Base-by-base conservation (phyloP, 2,797 vertebrate genomes). In the Platyrinchus mystaceus region DNA sequence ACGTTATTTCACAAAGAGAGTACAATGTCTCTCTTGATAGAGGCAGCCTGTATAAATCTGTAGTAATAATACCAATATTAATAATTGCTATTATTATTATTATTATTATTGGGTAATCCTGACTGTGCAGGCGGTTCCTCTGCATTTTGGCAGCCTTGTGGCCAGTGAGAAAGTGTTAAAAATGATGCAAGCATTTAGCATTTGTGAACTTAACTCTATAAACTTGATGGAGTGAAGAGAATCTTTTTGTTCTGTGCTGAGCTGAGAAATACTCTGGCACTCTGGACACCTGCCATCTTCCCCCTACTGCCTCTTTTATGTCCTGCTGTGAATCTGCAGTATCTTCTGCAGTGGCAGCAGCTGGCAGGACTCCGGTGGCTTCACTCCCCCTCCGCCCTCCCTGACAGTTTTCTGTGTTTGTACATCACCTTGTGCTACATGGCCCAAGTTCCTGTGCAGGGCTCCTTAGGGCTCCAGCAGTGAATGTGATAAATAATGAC, bases 201-300 rank as follows among this genome's bases (percentile, higher is more conserved):
- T 90, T 96, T 91, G 94, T 95, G 91, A 95, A 95, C 94, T 95
- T 96, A 93, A 93, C 94, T 96, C 95, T 84, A 94, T 95, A 96
- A 96, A 96, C 93, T 88, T 95, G 94, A 96, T 95, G 95, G 83
- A 91, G 90, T 96, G 94, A 95, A 87, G 74, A 95, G 85, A 95
- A 96, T 95, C 95, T 95, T 96, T 93, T 96, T 58, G 77, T 95
- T 96, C 95, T 95, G 80, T 96, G 96, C 96, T 96, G 96, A 96
- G 94, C 73, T 94, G 95, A 94, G 94, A 94, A 94, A 90, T 94
- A 87, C 69, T 91, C 91, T 93, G 91, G 73, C 67, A 56, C 88
- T 88, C 96, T 96, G 96, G 95, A 96, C 91, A 94, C 91, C 85
- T 96, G 96, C 95, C 95, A 96, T 95, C 93, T 96, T 95, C 83